These are phyloP conservation scores for Parapsyche elsis DNA, from an alignment of 1,140 invertebrate species.

Conservation along the genomic window DNA sequence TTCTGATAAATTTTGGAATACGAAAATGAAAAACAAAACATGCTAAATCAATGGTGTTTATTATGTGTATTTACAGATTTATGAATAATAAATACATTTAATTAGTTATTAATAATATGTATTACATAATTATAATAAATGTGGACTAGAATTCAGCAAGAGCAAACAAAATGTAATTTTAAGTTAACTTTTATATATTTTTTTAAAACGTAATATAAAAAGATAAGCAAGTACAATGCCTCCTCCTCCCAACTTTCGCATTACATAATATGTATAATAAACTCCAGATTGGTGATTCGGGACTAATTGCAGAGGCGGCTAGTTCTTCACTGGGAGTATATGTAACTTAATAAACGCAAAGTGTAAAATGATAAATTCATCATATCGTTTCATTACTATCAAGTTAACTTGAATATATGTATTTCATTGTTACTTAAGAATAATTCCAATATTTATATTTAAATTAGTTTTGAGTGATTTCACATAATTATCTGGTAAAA, in stretches of 20 bases:
- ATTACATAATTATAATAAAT: not conserved
- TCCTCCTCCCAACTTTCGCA: not conserved
- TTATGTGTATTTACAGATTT: slow-evolving; percentile 14
- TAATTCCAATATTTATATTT: too few relatives aligned
- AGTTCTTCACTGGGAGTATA: not conserved
- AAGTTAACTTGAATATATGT: too few relatives aligned
- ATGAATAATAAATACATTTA: not conserved
- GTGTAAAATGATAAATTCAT: too few relatives aligned
- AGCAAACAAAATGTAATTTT: not conserved
- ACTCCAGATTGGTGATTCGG: not conserved
- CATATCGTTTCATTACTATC: too few relatives aligned
- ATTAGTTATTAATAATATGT: not conserved
- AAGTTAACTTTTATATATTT: too few relatives aligned
- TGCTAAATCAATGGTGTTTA: not conserved
- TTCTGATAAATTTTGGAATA: not conserved
- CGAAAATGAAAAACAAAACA: not conserved
- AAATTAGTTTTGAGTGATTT: too few relatives aligned
- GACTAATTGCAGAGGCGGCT: not conserved
- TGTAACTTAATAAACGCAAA: too few relatives aligned
- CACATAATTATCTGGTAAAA: too few relatives aligned
- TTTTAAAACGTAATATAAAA: too few relatives aligned
- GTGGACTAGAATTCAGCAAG: slow-evolving; percentile 22
- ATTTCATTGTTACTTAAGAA: too few relatives aligned
- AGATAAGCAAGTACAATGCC: not conserved
- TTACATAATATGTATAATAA: not conserved